Base-by-base conservation (phyloP, 2,797 vertebrate species). In the Neomorphus geoffroyi region DNA sequence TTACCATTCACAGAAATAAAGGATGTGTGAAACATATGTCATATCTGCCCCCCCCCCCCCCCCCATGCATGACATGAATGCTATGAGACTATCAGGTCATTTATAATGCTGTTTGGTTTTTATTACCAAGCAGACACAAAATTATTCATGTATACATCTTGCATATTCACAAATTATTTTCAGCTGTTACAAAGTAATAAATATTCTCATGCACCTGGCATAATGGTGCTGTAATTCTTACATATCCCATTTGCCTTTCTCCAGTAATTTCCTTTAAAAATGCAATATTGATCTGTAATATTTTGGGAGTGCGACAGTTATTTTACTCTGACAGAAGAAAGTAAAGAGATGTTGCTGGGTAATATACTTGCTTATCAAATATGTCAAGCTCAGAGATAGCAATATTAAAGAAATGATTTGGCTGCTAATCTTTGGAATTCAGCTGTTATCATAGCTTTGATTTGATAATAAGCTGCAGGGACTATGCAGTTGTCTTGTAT, bases 161-260 rank as follows among this genome's bases (percentile, higher is more conserved):
- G 53, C 28, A 82, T 87, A 88, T 67, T 92, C 90, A 67, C 53
- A 70, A 80, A 61, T 80, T 79, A 56, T 88, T 96, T 94, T 92
- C 82, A 89, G 56, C 67, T 94, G 61, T 77, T 94, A 64, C 18
- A 78, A 80, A 77, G 56, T 51, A 74, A 87, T 87, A 89, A 90
- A 89, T 82, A 85, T 57, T 90, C 50, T 77, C 18, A n/a, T 50
- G 66, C 58, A 64, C 65, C 35, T 91, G 60, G 41, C 23, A 16
- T 41, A 45, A 30, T 10, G 30, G 54, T 70, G 51, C 62, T 86
- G 70, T 78, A 94, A n/a, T 74, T 43, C 37, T 71, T 71, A 32
- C 0, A 16, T 21, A 85, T 67, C 53, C 30, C 3, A 43, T 56
- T 80, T 90, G 53, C 19, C 24, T 90, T 91, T 50, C 28, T 73